Conservation (phyloP, 1,140 invertebrate genomes). For the Megalopta genalis region DNA sequence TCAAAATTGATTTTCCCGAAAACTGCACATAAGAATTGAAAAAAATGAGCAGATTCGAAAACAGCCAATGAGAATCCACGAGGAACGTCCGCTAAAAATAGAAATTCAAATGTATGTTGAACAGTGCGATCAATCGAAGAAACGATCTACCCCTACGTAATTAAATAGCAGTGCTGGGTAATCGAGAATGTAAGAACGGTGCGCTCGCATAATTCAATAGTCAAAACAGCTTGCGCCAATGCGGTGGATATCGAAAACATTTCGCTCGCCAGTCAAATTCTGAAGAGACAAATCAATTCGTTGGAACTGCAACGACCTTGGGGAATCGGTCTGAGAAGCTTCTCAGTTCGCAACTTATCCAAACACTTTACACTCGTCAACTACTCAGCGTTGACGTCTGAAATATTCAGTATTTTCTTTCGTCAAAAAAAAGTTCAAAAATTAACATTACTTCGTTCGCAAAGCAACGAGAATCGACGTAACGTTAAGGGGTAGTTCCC, state of each 20-base stretch:
- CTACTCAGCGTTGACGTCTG: too few species aligned
- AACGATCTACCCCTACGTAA: slow-evolving; percentile 21
- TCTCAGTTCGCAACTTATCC: background rate
- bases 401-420: background rate
- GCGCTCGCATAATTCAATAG: background rate
- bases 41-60: too few species aligned
- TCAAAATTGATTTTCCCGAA: too few species aligned
- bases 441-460: background rate
- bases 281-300: background rate
- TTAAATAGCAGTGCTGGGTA: slow-evolving; percentile 18
- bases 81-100: too few species aligned
- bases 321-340: background rate
- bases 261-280: background rate
- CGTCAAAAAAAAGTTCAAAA: background rate
- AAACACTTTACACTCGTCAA: too few species aligned
- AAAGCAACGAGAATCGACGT: too few species aligned
- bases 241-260: background rate
- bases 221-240: slow-evolving; percentile 1
- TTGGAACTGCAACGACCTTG: background rate
- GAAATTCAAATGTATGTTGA: too few species aligned
- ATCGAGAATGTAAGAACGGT: slow-evolving; percentile 14
- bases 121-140: slow-evolving; percentile 3
- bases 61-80: too few species aligned
- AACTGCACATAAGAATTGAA: too few species aligned
- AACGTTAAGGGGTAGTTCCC: too few species aligned